These are phyloP conservation scores for Venturia canescens DNA, from an alignment of 1,140 invertebrate species.

Conservation along the genomic window DNA sequence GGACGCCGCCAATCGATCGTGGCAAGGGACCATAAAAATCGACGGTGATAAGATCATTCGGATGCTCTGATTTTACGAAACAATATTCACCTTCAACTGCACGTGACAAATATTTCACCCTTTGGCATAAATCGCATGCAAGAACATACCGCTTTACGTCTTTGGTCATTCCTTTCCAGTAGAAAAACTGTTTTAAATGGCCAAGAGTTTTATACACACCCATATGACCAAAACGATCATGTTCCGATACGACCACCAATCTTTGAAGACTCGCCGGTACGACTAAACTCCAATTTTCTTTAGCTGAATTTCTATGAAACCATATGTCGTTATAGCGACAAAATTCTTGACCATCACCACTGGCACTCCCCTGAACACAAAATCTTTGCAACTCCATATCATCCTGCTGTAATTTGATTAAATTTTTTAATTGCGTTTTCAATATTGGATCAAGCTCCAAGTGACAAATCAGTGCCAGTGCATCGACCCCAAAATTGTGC, in stretches of 20 bases:
- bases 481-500: too few relatives aligned
- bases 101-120: slow-evolving; percentile 5
- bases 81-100: slow-evolving; percentile 33
- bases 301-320: slow-evolving; percentile 17
- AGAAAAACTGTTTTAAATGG: slow-evolving; percentile 56
- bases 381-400: too few relatives aligned
- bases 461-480: too few relatives aligned
- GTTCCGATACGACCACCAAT: slow-evolving; percentile 6
- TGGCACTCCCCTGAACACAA: too few relatives aligned
- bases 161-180: slow-evolving; percentile 46
- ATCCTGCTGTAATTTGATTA: too few relatives aligned
- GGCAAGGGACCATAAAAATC: slow-evolving; percentile 40
- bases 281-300: slow-evolving; percentile 1
- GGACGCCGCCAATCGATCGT: neutral
- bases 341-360: neutral
- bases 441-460: too few relatives aligned
- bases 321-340: neutral
- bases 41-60: slow-evolving; percentile 59
- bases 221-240: slow-evolving; percentile 62
- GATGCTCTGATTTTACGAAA: slow-evolving; percentile 46
- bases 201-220: slow-evolving; percentile 58
- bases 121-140: slow-evolving; percentile 39
- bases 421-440: too few relatives aligned
- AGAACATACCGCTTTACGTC: slow-evolving; percentile 46
- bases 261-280: neutral